Evolutionary conservation across 2,113 vertebrate genomes (phyloP).

Genomic region (Leuciscus idus): DNA sequence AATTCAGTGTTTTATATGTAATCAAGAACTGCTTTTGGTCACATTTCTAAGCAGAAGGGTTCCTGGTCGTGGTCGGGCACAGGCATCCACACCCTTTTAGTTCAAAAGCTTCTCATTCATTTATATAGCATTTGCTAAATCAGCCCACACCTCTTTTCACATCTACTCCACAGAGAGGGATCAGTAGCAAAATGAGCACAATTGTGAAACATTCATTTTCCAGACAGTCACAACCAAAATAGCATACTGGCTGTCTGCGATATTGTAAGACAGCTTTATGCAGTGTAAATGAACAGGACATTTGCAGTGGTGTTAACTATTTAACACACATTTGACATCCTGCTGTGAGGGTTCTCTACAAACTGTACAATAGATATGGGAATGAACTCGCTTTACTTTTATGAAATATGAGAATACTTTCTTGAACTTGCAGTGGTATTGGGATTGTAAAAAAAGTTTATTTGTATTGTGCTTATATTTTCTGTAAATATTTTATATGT

Average conservation of each 20-base stretch:
- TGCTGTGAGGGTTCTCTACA: background rate
- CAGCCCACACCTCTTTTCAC: background rate
- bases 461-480: too few species aligned
- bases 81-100: background rate
- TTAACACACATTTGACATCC: background rate
- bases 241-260: constrained; percentile 10
- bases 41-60: background rate
- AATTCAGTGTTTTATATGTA: background rate
- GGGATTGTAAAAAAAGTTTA: background rate
- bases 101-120: background rate
- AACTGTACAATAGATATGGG: background rate
- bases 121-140: background rate
- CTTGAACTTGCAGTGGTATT: background rate
- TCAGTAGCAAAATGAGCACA: background rate
- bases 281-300: background rate
- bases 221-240: background rate
- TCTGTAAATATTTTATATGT: too few species aligned
- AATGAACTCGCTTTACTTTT: background rate
- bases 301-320: background rate
- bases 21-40: background rate
- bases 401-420: background rate
- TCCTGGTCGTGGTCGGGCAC: too few species aligned
- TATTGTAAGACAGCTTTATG: constrained; percentile 9
- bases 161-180: background rate
- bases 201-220: background rate